Conservation (phyloP, 2,797 vertebrate genomes). For the Bovichtus variegatus region DNA sequence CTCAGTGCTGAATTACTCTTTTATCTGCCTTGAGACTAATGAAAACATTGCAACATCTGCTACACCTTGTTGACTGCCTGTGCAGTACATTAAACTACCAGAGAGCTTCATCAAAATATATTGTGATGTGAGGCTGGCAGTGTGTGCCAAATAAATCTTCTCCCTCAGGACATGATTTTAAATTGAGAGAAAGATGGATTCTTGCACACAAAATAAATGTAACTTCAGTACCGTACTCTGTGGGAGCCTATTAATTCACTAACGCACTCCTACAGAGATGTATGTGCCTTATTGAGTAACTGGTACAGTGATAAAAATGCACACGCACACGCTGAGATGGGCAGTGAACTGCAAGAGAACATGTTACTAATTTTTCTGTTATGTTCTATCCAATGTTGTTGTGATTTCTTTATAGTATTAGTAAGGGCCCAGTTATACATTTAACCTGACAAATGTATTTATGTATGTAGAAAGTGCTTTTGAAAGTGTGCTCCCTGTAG, state of each 20-base stretch:
- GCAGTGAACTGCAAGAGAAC: neutral
- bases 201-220: neutral
- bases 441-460: slow-evolving; percentile 10
- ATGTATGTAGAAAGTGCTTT: neutral
- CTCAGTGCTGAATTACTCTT: neutral
- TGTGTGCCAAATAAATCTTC: slow-evolving; percentile 7
- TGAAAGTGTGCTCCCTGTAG: neutral
- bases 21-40: slow-evolving; percentile 1
- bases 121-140: neutral
- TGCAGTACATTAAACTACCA: slow-evolving; percentile 11
- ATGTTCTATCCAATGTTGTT: neutral
- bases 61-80: neutral
- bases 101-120: slow-evolving; percentile 15
- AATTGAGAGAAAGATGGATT: slow-evolving; percentile 16
- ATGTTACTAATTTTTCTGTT: no score
- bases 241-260: slow-evolving; percentile 1
- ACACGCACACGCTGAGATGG: neutral
- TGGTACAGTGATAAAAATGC: neutral
- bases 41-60: slow-evolving; percentile 30
- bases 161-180: neutral
- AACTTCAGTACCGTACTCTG: neutral
- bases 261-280: neutral
- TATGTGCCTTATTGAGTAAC: neutral
- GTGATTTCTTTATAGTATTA: neutral
- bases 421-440: neutral